Conservation (phyloP, 2,888 invertebrate species). For the Nesidiocoris tenuis region DNA sequence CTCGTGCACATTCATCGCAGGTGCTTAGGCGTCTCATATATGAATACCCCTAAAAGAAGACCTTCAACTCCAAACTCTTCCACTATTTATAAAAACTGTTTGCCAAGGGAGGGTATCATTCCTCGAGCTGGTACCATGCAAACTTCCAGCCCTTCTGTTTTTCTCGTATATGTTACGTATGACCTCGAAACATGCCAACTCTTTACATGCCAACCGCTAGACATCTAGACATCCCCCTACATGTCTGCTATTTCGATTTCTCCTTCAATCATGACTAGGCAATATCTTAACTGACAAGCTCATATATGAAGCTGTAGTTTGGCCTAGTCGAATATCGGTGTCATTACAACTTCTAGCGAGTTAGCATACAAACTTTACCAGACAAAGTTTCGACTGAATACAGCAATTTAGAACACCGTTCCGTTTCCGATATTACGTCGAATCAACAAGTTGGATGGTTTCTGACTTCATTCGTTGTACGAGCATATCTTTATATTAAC, state of each 20-base stretch:
- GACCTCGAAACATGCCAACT: background rate
- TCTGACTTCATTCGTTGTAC: background rate
- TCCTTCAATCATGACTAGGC: background rate
- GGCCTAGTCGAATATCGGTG: background rate
- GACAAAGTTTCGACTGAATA: background rate
- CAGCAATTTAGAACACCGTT: background rate
- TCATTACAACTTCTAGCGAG: background rate
- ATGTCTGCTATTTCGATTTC: background rate
- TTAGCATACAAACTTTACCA: background rate
- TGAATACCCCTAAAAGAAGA: background rate
- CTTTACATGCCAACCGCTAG: background rate
- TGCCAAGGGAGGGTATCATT: background rate
- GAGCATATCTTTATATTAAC: no score
- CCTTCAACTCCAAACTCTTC: background rate
- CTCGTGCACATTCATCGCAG: background rate
- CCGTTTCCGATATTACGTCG: background rate
- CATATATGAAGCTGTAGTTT: background rate
- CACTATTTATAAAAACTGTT: background rate
- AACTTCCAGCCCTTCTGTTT: background rate
- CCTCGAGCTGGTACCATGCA: background rate
- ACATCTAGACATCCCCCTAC: no score
- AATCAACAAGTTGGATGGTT: background rate
- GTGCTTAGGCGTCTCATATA: background rate
- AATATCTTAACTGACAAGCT: background rate
- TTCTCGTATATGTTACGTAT: background rate